Evolutionary conservation across 1,140 invertebrate genomes (phyloP).

Genomic region (Zeugodacus cucurbitae): DNA sequence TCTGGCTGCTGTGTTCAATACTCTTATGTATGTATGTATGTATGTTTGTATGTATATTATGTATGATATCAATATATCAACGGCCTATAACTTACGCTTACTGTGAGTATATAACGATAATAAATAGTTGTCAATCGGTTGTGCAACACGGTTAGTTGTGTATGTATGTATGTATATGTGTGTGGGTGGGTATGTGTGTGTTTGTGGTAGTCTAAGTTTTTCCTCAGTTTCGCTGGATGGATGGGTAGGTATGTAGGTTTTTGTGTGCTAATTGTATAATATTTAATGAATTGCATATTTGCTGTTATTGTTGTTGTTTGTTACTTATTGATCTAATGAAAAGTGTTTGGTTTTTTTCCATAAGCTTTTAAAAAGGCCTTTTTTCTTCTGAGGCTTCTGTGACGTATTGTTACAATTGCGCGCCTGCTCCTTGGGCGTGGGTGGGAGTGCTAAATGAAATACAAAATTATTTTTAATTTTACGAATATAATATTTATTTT

Average conservation of each 20-base stretch:
- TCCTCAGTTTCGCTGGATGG: not conserved
- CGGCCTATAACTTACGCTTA: conserved; percentile 29
- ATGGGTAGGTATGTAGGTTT: too few species aligned
- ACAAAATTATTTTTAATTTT: not conserved
- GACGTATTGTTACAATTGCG: conserved; percentile 61
- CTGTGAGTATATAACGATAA: conserved; percentile 38
- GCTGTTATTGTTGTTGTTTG: conserved; percentile 37
- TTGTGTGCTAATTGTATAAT: conserved; percentile 38
- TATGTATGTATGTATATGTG: not conserved
- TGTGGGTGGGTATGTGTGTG: not conserved
- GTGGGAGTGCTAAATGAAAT: conserved; percentile 46
- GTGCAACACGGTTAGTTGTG: conserved; percentile 6
- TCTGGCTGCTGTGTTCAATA: not conserved
- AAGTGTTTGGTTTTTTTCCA: conserved; percentile 86
- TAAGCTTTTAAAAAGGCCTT: conserved; percentile 84
- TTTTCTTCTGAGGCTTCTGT: conserved; percentile 77
- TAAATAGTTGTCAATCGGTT: not conserved
- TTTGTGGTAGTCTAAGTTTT: not conserved
- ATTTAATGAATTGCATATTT: not conserved
- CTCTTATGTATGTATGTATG: conserved; percentile 10
- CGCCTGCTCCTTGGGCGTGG: conserved; percentile 48
- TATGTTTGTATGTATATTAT: conserved; percentile 16
- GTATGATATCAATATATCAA: not conserved
- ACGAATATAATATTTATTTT: not conserved
- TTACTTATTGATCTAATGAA: conserved; percentile 78